Evolutionary conservation across 2,113 vertebrate genomes (phyloP), one percentile per base, ranked within the genome.

Genomic region (Cryptomyrus ogoouensis): DNA sequence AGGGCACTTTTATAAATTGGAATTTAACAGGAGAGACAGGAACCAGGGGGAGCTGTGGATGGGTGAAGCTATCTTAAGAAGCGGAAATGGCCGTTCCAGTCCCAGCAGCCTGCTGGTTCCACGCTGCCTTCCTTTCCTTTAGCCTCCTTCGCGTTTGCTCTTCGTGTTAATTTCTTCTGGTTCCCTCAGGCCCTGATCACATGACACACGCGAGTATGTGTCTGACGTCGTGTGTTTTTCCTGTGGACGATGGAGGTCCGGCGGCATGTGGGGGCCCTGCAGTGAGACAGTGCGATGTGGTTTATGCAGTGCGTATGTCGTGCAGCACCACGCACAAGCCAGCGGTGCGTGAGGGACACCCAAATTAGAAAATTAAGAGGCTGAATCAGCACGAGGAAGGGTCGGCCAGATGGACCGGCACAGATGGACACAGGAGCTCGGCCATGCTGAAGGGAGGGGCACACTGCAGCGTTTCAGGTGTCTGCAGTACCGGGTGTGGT

Each of bases 1-100:
- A 94, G 94, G 93, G 93, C 92, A 92, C 90, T 93, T 94, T 92
- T 94, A 94, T 94, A 94, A 95, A 95, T 94, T 93, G 94, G 93
- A 89, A 91, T 90, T 93, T 91, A 94, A 92, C 92, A 90, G 93
- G 92, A 93, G 92, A 84, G 62, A 66, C 5, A 17, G 56, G 74
- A 88, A 87, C 12, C 35, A 84, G 74, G 74, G 39, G n/a, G 27
- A 66, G 77, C 52, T 24, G 90, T 35, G 92, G 87, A 70, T 47
- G 77, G 88, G 66, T 92, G 62, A 91, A 91, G 92, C 93, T 92
- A 93, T 93, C 93, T 93, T 93, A 93, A 91, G 92, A 92, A 91
- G 91, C 56, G 86, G 87, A 88, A 90, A 91, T 86, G 90, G 91
- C 87, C 87, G 46, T 70, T 66, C 46, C 83, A 27, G 89, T 88